Base-by-base conservation (phyloP, 30 jellyfish, hydroid and myxozoan genomes). In the Phacellophora camtschatica region DNA sequence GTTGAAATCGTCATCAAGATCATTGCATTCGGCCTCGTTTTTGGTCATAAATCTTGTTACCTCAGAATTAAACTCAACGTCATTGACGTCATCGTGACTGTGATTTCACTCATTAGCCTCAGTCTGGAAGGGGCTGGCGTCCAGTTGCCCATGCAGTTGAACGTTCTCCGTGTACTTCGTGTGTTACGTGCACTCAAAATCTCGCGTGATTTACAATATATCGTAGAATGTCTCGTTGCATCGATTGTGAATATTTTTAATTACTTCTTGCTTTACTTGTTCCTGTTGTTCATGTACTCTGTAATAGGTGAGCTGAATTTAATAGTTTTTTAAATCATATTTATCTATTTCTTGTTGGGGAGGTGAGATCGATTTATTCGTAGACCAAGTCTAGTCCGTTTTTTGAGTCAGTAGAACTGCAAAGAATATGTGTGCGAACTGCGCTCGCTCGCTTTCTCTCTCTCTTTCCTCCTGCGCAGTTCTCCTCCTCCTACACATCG, bases 141-240 rank as follows among this genome's bases (percentile, higher is more conserved):
- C 10, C 19, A 30, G 20, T 4, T 65, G 23, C 97, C 86, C 19
- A 3, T 82, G 36, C 88, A 75, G 5, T 62, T 90, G 6, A 63
- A 83, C 32, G 88, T 77, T 1, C 73, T 90, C 16, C 90, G 98
- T 15, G 88, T 90, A 0, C 45, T 90, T 32, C 96, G 98, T 11
- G 94, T 90, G 32, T 18, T 84, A 15, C 90, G 98, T 3, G 85
- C 85, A 32, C 55, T 90, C 27, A 77, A 75, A 32, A 45, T 90
- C 42, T 84, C 95, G n/a, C 36, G 58, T 25, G 76, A 66, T 11
- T 57, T 90, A 12, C 81, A 71, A 61, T 92, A 77, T 9, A 92
- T 84, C 61, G 82, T 90, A 57, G 69, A 84, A 46, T 90, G 96
- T 71, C 84, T 90, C 20, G 49, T 90, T 15, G 66, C 74, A 37